Conservation (phyloP, 1,140 invertebrate genomes). For the Bombus confusus region DNA sequence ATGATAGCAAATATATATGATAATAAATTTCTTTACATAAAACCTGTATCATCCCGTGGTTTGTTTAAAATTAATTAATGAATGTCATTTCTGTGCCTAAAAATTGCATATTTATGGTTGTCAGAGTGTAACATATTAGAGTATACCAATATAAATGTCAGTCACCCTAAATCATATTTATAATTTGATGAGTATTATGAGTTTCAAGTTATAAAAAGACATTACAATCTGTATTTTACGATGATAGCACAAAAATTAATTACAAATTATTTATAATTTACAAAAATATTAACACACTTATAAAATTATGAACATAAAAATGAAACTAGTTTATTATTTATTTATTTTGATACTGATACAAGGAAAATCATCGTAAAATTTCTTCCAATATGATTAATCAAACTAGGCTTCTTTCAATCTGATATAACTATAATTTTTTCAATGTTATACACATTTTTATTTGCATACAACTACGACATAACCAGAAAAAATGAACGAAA, state of each 20-base stretch:
- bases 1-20: conserved; percentile 1
- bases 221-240: not conserved
- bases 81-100: not conserved
- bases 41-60: not conserved
- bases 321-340: not conserved
- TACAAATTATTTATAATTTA: not conserved
- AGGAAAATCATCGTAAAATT: not conserved
- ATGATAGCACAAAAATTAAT: not conserved
- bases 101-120: not conserved
- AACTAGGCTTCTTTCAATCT: not conserved
- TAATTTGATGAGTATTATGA: not conserved
- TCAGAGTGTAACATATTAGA: not conserved
- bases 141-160: not conserved
- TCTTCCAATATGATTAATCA: not conserved
- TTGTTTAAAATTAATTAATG: not conserved
- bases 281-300: not conserved
- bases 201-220: not conserved
- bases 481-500: not conserved
- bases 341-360: not conserved
- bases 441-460: too few species aligned
- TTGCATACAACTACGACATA: not conserved
- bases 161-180: not conserved
- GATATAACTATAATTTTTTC: not conserved
- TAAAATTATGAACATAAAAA: not conserved
- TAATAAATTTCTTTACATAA: conserved; percentile 39